These are phyloP conservation scores for Ibidorhyncha struthersii DNA, from an alignment of 2,113 vertebrate species.

Conservation along the genomic window DNA sequence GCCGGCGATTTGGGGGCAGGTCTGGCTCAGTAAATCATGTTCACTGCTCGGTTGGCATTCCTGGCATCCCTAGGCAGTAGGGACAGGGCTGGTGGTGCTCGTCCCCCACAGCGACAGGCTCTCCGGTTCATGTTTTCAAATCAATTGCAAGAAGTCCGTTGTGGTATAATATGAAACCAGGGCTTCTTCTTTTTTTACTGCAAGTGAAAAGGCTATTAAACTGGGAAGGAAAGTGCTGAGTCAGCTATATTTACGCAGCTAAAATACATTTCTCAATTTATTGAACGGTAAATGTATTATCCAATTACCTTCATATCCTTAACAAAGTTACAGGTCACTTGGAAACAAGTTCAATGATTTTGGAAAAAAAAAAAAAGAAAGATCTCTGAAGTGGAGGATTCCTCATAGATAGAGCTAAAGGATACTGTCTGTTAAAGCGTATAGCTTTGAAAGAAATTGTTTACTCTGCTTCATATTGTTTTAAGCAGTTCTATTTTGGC, in stretches of 20 bases:
- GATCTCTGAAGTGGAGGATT: not conserved
- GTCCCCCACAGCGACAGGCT: not conserved
- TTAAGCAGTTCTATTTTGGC: not conserved
- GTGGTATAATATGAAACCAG: slow-evolving; percentile 9
- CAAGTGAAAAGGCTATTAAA: slow-evolving; percentile 29
- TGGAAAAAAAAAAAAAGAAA: slow-evolving; percentile 26
- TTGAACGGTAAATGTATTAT: slow-evolving; percentile 41
- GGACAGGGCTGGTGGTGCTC: not conserved
- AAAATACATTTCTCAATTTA: slow-evolving; percentile 46
- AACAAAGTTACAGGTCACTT: slow-evolving; percentile 44
- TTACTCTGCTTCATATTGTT: not conserved
- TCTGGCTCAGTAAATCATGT: slow-evolving; percentile 19
- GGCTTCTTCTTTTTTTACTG: not conserved
- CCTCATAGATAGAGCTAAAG: not conserved
- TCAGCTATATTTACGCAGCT: slow-evolving; percentile 31
- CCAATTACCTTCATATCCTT: slow-evolving; percentile 54
- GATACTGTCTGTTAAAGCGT: not conserved
- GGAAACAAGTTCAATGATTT: not conserved
- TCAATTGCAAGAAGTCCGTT: slow-evolving; percentile 8
- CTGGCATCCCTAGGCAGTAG: not conserved
- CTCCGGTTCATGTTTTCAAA: slow-evolving; percentile 9
- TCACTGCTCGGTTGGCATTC: not conserved
- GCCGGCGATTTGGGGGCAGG: not conserved
- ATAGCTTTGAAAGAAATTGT: not conserved
- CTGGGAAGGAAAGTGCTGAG: slow-evolving; percentile 29